Conservation (phyloP, 2,888 invertebrate species). For the Microplitis manilae region DNA sequence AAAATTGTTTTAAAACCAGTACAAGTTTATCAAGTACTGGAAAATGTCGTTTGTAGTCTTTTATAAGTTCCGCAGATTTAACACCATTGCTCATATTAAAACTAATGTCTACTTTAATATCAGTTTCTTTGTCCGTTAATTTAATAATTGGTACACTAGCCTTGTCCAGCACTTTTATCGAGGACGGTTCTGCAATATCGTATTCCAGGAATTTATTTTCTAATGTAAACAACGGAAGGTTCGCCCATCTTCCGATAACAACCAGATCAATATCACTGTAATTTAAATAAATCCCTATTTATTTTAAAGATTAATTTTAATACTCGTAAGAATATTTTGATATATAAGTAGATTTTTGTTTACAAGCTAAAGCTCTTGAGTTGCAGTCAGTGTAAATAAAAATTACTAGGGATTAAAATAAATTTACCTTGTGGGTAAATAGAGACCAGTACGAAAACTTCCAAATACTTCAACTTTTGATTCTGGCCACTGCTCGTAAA, state of each 20-base stretch:
- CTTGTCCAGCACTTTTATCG: slow-evolving; percentile 96
- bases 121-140: slow-evolving; percentile 87
- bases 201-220: slow-evolving; percentile 91
- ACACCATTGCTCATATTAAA: slow-evolving; percentile 99
- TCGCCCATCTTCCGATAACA: slow-evolving; percentile 87
- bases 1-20: slow-evolving; percentile 98
- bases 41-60: slow-evolving; percentile 89
- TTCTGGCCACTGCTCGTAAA: slow-evolving; percentile 91
- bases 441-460: slow-evolving; percentile 96
- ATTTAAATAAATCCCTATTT: slow-evolving; percentile 35
- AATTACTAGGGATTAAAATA: too few relatives aligned
- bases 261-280: slow-evolving; percentile 80
- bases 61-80: slow-evolving; percentile 95
- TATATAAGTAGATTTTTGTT: too few relatives aligned
- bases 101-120: slow-evolving; percentile 95
- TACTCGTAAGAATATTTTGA: neutral
- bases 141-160: slow-evolving; percentile 99
- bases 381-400: too few relatives aligned
- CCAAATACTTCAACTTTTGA: slow-evolving; percentile 98
- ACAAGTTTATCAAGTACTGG: slow-evolving; percentile 95
- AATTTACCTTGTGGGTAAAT: slow-evolving; percentile 91
- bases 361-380: too few relatives aligned
- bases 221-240: slow-evolving; percentile 90
- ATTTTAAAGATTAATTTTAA: neutral
- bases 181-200: slow-evolving; percentile 90